Conservation (phyloP, 2,113 vertebrate species). For the Monopterus albus region DNA sequence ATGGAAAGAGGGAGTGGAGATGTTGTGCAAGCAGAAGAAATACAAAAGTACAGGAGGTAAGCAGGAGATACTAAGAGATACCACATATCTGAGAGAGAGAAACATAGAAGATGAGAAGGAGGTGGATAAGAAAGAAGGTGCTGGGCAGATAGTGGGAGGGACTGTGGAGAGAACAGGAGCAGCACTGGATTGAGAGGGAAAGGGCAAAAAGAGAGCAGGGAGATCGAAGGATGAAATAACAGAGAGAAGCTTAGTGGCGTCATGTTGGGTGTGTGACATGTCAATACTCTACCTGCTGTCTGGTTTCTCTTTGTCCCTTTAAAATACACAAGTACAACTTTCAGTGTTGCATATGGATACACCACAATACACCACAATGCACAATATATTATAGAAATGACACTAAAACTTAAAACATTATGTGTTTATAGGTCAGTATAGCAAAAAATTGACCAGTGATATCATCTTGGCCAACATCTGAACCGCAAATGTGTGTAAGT, state of each 20-base stretch:
- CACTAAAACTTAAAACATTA: no score
- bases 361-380: no score
- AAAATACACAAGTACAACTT: background rate
- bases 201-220: conserved; percentile 31
- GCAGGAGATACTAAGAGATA: conserved; percentile 64
- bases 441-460: no score
- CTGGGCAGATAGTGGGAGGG: conserved; percentile 32
- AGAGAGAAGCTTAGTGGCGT: conserved; percentile 44
- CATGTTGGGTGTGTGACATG: conserved; percentile 47
- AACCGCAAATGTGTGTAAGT: no score
- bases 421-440: no score
- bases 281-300: conserved; percentile 37
- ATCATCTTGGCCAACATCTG: no score
- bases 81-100: conserved; percentile 45
- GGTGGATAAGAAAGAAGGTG: conserved; percentile 55
- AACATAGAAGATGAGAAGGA: conserved; percentile 50
- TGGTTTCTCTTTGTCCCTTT: conserved; percentile 19
- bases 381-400: no score
- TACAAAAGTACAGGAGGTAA: conserved; percentile 71
- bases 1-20: conserved; percentile 62
- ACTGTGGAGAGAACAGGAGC: conserved; percentile 40
- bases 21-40: conserved; percentile 65
- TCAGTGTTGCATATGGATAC: no score
- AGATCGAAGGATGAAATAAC: conserved; percentile 58
- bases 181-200: conserved; percentile 50